Evolutionary conservation across 2,797 vertebrate species (phyloP).

Genomic region (Gymnodraco acuticeps): DNA sequence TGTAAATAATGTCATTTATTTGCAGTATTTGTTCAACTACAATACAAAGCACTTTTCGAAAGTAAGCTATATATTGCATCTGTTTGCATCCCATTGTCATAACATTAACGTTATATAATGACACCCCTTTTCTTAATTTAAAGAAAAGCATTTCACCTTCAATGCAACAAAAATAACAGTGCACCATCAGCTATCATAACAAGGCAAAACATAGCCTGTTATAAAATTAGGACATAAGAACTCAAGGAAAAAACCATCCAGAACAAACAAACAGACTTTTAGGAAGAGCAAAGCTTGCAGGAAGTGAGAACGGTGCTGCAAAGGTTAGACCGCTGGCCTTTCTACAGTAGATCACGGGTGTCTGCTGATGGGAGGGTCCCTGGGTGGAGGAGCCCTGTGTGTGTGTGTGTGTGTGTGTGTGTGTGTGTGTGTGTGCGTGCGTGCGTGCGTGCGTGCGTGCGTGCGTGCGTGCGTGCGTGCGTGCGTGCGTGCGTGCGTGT

Average conservation of each 20-base stretch:
- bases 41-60: background rate
- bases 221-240: constrained; percentile 21
- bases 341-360: constrained; percentile 78
- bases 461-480: constrained; percentile 26
- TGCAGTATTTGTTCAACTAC: no score
- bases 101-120: no score
- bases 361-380: constrained; percentile 71
- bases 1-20: background rate
- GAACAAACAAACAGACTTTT: constrained; percentile 48
- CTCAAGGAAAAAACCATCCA: constrained; percentile 17
- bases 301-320: constrained; percentile 65
- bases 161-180: constrained; percentile 9
- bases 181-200: constrained; percentile 6
- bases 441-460: constrained; percentile 33
- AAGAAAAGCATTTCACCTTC: constrained; percentile 24
- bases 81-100: no score
- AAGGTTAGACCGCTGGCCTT: constrained; percentile 83
- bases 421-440: constrained; percentile 30
- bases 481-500: constrained; percentile 28
- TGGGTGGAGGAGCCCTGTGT: constrained; percentile 33
- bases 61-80: background rate
- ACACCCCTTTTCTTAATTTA: background rate
- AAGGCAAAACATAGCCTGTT: background rate
- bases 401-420: constrained; percentile 30
- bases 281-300: constrained; percentile 44